Conservation (phyloP, 2,113 vertebrate genomes). For the Chloroceryle aenea region DNA sequence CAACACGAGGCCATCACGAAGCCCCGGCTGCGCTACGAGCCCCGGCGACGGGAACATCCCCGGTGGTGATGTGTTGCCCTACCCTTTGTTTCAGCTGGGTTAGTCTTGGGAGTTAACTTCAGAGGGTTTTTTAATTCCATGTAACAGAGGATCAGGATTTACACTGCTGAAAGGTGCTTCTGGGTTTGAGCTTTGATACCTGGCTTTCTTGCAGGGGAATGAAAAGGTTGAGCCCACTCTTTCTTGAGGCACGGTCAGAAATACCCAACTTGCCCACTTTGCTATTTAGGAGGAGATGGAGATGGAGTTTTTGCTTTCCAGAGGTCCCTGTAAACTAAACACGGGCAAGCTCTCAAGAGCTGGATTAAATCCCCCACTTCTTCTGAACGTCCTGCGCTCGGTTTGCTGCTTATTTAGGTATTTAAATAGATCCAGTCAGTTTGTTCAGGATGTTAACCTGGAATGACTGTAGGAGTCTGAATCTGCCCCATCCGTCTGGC, state of each 20-base stretch:
- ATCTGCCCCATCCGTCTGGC: neutral
- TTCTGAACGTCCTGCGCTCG: neutral
- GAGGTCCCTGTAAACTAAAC: conserved; percentile 16
- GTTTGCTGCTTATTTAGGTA: neutral
- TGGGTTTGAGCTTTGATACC: neutral
- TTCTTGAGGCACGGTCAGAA: neutral
- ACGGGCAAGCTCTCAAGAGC: conserved; percentile 20
- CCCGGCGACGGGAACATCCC: rapidly evolving
- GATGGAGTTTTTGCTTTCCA: conserved; percentile 6
- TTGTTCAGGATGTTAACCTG: neutral
- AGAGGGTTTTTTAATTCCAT: neutral
- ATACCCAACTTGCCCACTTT: conserved; percentile 2
- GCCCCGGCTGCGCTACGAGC: neutral
- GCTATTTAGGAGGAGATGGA: conserved; percentile 27
- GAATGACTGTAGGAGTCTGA: neutral
- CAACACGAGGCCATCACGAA: neutral
- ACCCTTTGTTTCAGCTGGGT: neutral
- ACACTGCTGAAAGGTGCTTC: neutral
- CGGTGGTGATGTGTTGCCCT: neutral
- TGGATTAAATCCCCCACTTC: conserved; percentile 19
- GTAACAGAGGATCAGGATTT: neutral
- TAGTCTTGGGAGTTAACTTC: neutral
- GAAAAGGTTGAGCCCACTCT: conserved; percentile 5
- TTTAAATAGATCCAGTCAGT: neutral
- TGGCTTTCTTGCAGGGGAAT: neutral